These are phyloP conservation scores for Mastacembelus armatus DNA, from an alignment of 2,797 vertebrate species.

Conservation along the genomic window DNA sequence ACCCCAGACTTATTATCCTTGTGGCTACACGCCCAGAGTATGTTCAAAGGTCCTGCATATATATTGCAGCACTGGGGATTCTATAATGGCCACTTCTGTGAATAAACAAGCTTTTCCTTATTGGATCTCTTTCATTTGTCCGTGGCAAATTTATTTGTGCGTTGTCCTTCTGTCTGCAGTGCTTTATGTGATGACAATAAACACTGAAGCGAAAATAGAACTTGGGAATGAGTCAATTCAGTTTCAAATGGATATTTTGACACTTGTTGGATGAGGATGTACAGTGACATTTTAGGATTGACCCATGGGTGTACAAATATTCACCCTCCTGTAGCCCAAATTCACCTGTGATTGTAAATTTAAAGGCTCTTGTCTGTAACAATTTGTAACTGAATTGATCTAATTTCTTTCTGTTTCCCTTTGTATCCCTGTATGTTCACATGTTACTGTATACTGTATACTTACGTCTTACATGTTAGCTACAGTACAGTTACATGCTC, in stretches of 20 bases:
- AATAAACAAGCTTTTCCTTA: conserved; percentile 14
- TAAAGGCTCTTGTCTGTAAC: neutral
- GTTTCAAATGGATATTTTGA: conserved; percentile 52
- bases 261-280: neutral
- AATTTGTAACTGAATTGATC: conserved; percentile 66
- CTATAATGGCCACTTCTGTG: conserved; percentile 30
- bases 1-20: neutral
- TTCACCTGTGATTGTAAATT: fast-evolving
- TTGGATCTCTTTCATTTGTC: conserved; percentile 40
- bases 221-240: conserved; percentile 65
- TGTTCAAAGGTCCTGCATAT: neutral
- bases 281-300: no score
- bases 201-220: conserved; percentile 61
- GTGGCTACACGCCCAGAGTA: neutral
- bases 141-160: conserved; percentile 69
- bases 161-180: conserved; percentile 66
- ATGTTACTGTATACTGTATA: conserved; percentile 42
- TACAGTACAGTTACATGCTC: conserved; percentile 1
- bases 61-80: conserved; percentile 10
- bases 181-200: conserved; percentile 50
- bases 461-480: conserved; percentile 37
- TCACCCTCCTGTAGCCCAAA: neutral
- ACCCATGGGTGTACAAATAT: neutral
- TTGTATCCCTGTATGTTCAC: conserved; percentile 62
- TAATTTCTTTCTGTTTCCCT: conserved; percentile 40